Evolutionary conservation across 2,797 vertebrate genomes (phyloP), one percentile per base, ranked within the genome.

Genomic region (Heliangelus exortis): DNA sequence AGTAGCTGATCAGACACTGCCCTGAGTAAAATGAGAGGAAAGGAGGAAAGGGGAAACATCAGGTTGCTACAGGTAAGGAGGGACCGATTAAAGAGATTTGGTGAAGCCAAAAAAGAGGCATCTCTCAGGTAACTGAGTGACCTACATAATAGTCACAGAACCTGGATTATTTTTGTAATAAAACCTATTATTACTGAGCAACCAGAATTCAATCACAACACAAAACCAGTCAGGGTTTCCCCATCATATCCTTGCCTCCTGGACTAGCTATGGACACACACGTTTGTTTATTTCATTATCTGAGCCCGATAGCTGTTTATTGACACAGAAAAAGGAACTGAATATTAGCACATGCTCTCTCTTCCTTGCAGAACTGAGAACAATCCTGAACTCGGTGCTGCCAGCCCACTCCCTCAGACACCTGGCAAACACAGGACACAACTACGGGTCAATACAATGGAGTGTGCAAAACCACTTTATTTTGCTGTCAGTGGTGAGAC

Each of bases 31-130:
- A 84, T 0, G 0, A 39, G 3, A 58, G 29, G 45, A 75, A 68
- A 53, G 39, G 23, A 62, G 51, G 19, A 69, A 59, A 75, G 17
- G 4, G 15, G 5, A 1, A 4, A 65, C n/a, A 28, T 36, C 48
- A 41, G 20, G 25, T 23, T 90, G n/a, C 43, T 58, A 22, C 0
- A 0, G 50, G 22, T 58, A 50, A 77, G 47, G 22, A 81, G 13
- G 4, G 9, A 34, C 12, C 22, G n/a, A 41, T 61, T 39, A 62
- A 45, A 10, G 16, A 81, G 4, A 4, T 34, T 10, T 57, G 5
- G 9, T 74, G 33, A 85, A 68, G 36, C 1, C 51, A 51, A 48
- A 47, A 47, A 59, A 34, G 15, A 72, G 10, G 21, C 0, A 0
- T 43, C 16, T 86, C 41, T 72, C 33, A 25, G 20, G 45, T 39